Evolutionary conservation across 2,888 invertebrate genomes (phyloP), one percentile per base, ranked within the genome.

Genomic region (Caenorhabditis afra): DNA sequence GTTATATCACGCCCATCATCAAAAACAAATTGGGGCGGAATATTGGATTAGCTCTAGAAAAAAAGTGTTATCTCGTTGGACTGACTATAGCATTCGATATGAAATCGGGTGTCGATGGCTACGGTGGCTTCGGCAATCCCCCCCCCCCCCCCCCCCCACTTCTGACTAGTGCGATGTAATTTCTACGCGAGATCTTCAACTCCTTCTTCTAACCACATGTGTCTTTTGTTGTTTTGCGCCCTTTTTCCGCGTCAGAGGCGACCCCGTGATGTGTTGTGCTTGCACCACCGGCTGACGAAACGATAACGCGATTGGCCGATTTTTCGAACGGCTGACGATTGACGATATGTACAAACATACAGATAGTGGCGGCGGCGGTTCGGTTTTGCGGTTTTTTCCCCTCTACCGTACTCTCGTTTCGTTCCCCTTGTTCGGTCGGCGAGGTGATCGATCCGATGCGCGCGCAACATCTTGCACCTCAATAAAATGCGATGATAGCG

Each of bases 391-490:
- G 29, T 29, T 29, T 29, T 29, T 29, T 29, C n/a, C n/a, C n/a
- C n/a, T n/a, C n/a, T n/a, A n/a, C n/a, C n/a, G n/a, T n/a, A n/a
- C n/a, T 52, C 14, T 44, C 45, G 23, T 68, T 18, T 58, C 20
- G 50, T 44, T 68, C 7, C 4, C 29, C 29, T 68, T 68, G n/a
- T n/a, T n/a, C n/a, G n/a, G n/a, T n/a, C 68, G 52, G 23, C 45
- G 68, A 52, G 59, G 68, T 29, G 29, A 7, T 29, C 29, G 29
- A 29, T 7, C 29, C 59, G 59, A 16, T 47, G 11, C 11, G 11
- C 20, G 16, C 59, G 59, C 68, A 68, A 68, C 68, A 68, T 50
- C 50, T 68, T 68, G 68, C 59, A 68, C 68, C 68, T 68, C 59
- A 44, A 59, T 61, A 52, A 68, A 68, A 68, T 52, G 53, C 59